Evolutionary conservation across 2,797 vertebrate genomes (phyloP).

Genomic region (Anolis apletophallus): DNA sequence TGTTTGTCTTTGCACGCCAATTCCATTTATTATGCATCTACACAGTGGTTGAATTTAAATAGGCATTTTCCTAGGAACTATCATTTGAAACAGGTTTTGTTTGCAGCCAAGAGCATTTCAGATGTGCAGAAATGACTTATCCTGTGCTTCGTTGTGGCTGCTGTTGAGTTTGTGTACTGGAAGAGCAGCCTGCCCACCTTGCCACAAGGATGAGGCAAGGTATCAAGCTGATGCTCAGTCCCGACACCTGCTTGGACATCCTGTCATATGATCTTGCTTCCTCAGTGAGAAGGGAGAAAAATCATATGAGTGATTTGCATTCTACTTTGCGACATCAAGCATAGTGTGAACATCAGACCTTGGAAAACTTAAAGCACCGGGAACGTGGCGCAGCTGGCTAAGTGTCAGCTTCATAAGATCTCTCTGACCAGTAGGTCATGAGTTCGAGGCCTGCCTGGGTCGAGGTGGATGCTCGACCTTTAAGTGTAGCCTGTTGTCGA

Average conservation of each 20-base stretch:
- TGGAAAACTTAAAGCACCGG: too few relatives aligned
- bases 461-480: too few relatives aligned
- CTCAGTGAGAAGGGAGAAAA: neutral
- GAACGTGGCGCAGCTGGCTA: too few relatives aligned
- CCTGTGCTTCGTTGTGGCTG: neutral
- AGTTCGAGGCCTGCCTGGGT: too few relatives aligned
- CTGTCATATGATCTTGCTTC: neutral
- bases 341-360: too few relatives aligned
- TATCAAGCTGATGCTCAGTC: neutral
- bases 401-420: too few relatives aligned
- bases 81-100: neutral
- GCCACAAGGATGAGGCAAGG: neutral
- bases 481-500: too few relatives aligned
- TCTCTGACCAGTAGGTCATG: too few relatives aligned
- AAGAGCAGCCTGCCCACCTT: too few relatives aligned
- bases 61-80: neutral
- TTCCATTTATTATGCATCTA: neutral
- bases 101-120: neutral
- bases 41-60: neutral
- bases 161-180: neutral
- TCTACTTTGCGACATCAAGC: too few relatives aligned
- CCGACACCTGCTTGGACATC: neutral
- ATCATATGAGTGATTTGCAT: too few relatives aligned
- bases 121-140: neutral
- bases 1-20: neutral